phyloP scores from a whole-genome alignment of 2,797 vertebrate species.

The Adelosebastes latens region DNA sequence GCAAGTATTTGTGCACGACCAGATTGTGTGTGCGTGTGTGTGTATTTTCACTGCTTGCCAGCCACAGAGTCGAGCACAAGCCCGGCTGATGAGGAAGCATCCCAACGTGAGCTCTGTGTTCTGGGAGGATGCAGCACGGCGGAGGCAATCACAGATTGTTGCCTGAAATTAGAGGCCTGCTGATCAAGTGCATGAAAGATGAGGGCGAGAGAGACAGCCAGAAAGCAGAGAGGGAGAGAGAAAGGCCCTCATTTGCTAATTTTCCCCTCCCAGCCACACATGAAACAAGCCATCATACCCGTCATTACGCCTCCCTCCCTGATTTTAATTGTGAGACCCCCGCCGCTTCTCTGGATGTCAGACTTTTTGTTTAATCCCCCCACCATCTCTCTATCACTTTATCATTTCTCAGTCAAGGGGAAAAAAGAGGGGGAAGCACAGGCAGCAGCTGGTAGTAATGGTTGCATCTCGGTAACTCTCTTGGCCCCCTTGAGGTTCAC shows the following conservation, averaged over 20 bases:
- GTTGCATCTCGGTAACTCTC: not conserved
- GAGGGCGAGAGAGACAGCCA: not conserved
- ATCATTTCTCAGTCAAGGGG: not conserved
- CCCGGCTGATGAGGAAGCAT: constrained; percentile 49
- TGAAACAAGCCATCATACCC: constrained; percentile 27
- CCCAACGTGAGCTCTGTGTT: constrained; percentile 43
- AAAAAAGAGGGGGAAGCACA: not conserved
- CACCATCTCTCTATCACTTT: not conserved
- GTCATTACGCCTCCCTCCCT: constrained; percentile 30
- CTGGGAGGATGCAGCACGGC: constrained; percentile 12
- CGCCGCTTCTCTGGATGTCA: constrained; percentile 54
- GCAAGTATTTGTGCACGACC: not conserved
- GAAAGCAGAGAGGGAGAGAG: not conserved
- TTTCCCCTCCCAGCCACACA: constrained; percentile 24
- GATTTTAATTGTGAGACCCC: constrained; percentile 60
- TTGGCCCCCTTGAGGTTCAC: not conserved
- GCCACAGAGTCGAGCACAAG: not conserved
- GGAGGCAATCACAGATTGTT: constrained; percentile 43
- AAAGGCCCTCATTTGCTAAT: constrained; percentile 44
- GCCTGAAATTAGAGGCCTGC: constrained; percentile 51
- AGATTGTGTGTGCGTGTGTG: not conserved
- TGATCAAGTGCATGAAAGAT: constrained; percentile 30
- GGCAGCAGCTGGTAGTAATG: not conserved
- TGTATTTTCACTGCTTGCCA: constrained; percentile 3
- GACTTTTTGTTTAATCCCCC: constrained; percentile 16